A percentile compares a stretch with the other conserved stretches of the same genome.
Evolutionary conservation across 1,140 invertebrate species (phyloP).

Genomic region (Diachasmimorpha longicaudata): DNA sequence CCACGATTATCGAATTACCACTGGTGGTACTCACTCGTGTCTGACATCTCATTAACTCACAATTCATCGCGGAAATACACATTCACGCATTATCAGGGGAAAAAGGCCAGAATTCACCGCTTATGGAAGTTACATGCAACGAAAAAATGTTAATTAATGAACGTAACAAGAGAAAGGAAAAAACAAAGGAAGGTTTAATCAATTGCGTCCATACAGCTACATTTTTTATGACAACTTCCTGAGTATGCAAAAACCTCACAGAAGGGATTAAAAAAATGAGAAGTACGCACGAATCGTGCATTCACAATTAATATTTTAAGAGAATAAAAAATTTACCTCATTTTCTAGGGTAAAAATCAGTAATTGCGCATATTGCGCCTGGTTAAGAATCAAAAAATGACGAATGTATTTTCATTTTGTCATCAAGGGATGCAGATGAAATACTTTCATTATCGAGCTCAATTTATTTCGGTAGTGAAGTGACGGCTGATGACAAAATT

Average conservation of each 20-base stretch:
- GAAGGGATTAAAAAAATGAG: neutral
- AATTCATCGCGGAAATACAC: neutral
- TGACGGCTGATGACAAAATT: no score
- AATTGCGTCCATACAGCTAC: constrained; percentile 6
- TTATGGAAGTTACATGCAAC: neutral
- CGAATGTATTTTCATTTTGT: neutral
- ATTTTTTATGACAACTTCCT: neutral
- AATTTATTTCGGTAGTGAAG: neutral
- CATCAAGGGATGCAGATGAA: neutral
- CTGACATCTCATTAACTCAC: neutral
- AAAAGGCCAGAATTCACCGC: constrained; percentile 2
- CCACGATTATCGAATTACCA: neutral
- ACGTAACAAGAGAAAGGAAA: neutral
- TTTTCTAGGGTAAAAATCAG: constrained; percentile 3
- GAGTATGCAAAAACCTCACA: neutral
- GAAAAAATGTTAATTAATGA: neutral
- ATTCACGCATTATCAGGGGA: neutral
- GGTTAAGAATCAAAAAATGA: constrained; percentile 8
- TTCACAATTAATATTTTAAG: neutral
- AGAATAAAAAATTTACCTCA: constrained; percentile 9
- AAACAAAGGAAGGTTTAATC: neutral
- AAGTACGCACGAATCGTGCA: neutral
- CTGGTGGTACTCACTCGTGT: neutral
- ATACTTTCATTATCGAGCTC: neutral
- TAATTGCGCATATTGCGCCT: constrained; percentile 6